Conservation (phyloP, 1,140 invertebrate genomes). For the Pectinophora gossypiella region DNA sequence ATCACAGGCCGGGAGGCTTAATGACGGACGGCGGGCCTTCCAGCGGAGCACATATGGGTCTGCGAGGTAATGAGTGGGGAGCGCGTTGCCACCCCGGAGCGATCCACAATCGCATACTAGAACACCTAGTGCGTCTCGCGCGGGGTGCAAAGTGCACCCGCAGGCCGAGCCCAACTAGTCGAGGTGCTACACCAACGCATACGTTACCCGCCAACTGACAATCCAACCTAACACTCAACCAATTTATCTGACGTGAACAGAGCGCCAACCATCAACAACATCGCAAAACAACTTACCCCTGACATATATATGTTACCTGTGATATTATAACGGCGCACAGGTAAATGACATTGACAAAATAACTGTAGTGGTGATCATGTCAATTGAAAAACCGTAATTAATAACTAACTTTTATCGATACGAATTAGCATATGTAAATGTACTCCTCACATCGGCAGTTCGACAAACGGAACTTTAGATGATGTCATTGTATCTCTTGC, state of each 20-base stretch:
- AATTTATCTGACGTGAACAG: conserved; percentile 3
- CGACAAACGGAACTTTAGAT: neutral
- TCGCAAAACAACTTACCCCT: neutral
- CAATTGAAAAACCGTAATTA: conserved; percentile 16
- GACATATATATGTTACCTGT: conserved; percentile 7
- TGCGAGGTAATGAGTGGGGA: conserved; percentile 34
- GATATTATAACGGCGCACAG: conserved; percentile 25
- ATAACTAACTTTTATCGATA: conserved; percentile 13
- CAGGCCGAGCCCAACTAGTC: neutral
- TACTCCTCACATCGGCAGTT: neutral
- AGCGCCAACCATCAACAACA: neutral
- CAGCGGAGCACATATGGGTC: conserved; percentile 53
- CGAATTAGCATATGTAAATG: conserved; percentile 24
- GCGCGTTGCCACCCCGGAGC: conserved; percentile 23
- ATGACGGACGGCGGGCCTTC: conserved; percentile 48
- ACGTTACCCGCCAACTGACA: neutral
- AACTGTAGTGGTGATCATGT: conserved; percentile 20
- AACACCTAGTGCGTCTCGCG: neutral
- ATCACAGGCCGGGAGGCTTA: conserved; percentile 51
- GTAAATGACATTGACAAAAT: conserved; percentile 26
- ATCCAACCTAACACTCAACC: too few relatives aligned
- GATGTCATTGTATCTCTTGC: neutral
- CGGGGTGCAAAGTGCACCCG: conserved; percentile 15
- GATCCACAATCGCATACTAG: conserved; percentile 6
- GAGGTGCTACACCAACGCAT: neutral